Percentiles rank a stretch among this genome's conserved stretches.
Evolutionary conservation across 2,888 invertebrate species (phyloP).

Genomic region (Strigamia maritima): DNA sequence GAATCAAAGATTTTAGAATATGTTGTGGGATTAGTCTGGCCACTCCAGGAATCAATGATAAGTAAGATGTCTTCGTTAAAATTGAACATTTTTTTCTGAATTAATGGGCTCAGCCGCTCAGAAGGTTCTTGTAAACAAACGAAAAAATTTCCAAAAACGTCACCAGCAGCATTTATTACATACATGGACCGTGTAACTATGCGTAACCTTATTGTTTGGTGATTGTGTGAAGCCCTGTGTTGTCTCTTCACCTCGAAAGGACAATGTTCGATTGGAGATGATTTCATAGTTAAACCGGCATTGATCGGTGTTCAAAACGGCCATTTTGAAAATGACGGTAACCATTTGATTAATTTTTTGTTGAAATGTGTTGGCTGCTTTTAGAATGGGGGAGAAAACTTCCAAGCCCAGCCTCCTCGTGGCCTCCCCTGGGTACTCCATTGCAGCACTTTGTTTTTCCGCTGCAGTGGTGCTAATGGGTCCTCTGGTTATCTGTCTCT

Average conservation of each 20-base stretch:
- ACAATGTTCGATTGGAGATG: neutral
- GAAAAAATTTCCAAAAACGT: neutral
- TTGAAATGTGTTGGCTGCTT: no score
- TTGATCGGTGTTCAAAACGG: neutral
- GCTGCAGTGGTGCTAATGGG: no score
- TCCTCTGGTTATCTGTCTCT: no score
- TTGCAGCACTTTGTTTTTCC: no score
- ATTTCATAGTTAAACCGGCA: neutral
- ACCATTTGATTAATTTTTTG: no score
- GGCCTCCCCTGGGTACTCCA: no score
- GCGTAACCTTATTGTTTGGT: neutral
- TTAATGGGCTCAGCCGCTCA: neutral
- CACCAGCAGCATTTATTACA: neutral
- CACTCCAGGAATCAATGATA: neutral
- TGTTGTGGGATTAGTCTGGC: neutral
- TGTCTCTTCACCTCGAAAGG: neutral
- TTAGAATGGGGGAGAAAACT: no score
- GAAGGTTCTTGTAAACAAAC: neutral
- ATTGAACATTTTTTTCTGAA: neutral
- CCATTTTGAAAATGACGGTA: no score
- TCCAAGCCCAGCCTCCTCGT: no score
- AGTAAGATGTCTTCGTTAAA: neutral
- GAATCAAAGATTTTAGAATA: neutral
- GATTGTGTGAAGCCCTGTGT: neutral
- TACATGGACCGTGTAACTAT: neutral